A percentile compares a stretch with the other conserved stretches of the same genome.
These are phyloP conservation scores for Drosophila bifasciata DNA, from an alignment of 1,140 invertebrate species.

Conservation along the genomic window DNA sequence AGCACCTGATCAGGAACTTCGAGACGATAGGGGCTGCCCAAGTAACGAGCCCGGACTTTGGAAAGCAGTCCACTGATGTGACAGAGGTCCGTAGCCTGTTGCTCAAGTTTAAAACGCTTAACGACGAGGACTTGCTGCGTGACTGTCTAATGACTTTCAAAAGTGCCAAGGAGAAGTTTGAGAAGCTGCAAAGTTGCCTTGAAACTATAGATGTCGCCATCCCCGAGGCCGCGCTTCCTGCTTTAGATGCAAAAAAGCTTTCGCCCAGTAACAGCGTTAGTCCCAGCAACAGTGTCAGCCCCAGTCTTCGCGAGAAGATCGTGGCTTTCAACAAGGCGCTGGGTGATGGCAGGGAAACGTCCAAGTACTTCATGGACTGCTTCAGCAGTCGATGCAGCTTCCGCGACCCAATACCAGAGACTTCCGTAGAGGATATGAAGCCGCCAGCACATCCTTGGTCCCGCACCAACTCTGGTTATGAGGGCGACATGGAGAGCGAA, in stretches of 20 bases:
- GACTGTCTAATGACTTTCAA: slow-evolving; percentile 58
- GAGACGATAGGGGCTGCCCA: slow-evolving; percentile 29
- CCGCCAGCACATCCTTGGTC: not conserved
- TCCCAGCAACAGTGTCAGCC: slow-evolving; percentile 15
- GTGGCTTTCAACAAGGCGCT: slow-evolving; percentile 53
- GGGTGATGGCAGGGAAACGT: slow-evolving; percentile 19
- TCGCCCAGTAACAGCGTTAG: not conserved
- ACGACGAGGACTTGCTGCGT: slow-evolving; percentile 54
- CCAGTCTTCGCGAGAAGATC: slow-evolving; percentile 56
- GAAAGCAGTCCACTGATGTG: slow-evolving; percentile 12
- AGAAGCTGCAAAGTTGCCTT: slow-evolving; percentile 40
- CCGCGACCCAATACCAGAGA: not conserved
- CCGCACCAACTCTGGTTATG: slow-evolving; percentile 51
- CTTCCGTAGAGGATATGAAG: not conserved
- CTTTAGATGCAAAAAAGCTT: slow-evolving; percentile 4
- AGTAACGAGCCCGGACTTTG: not conserved
- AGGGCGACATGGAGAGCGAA: slow-evolving; percentile 62
- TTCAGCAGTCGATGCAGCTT: slow-evolving; percentile 40
- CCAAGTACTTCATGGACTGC: slow-evolving; percentile 49
- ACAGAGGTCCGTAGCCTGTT: slow-evolving; percentile 38
- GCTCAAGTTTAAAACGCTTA: slow-evolving; percentile 52
- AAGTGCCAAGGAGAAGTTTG: slow-evolving; percentile 58
- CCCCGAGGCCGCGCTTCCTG: not conserved
- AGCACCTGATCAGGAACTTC: slow-evolving; percentile 61
- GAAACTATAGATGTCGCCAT: slow-evolving; percentile 9